Base-by-base conservation (phyloP, 2,797 vertebrate species). In the Characodon lateralis region DNA sequence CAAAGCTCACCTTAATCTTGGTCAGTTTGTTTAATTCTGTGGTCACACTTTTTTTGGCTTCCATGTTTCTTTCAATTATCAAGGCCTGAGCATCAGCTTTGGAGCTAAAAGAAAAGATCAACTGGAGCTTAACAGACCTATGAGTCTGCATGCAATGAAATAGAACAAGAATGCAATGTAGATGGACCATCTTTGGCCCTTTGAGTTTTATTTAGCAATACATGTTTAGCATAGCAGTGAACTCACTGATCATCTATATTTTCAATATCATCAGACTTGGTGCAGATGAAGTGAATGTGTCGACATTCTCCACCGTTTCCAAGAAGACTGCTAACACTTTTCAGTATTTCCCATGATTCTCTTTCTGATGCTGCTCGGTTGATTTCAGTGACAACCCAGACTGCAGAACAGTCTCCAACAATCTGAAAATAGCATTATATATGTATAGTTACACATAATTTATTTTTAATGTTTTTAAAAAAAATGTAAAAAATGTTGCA, bases 231-330 rank as follows among this genome's bases (percentile, higher is more conserved):
- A 55, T 74, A 0, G 46, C 0, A 50, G 68, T 58, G 28, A 20
- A 61, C 85, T 85, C 77, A 88, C 86, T 0, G 1, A 1, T 31
- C 24, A n/a, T 55, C 26, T 0, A 0, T 6, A 70, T 20, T 3
- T 0, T 1, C 16, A 41, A 26, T 0, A 0, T 0, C 0, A 48
- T 92, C 90, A 20, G 85, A 84, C 58, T 89, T 90, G 1, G 90
- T 89, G 88, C 90, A 92, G 76, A 90, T 89, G 0, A 91, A 89
- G n/a, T 78, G 46, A 71, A 93, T 83, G 0, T 7, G n/a, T 20
- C 1, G 74, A 88, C 89, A 92, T 31, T 83, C 31, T 24, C 90
- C 91, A 71, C 85, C 86, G 46, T 89, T 86, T 83, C 90, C 90
- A 41, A 92, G 80, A 3, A 50, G 31, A 16, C 50, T 55, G 6